These are phyloP conservation scores for Drosophila arawakana DNA, from an alignment of 1,140 invertebrate genomes.

Conservation along the genomic window DNA sequence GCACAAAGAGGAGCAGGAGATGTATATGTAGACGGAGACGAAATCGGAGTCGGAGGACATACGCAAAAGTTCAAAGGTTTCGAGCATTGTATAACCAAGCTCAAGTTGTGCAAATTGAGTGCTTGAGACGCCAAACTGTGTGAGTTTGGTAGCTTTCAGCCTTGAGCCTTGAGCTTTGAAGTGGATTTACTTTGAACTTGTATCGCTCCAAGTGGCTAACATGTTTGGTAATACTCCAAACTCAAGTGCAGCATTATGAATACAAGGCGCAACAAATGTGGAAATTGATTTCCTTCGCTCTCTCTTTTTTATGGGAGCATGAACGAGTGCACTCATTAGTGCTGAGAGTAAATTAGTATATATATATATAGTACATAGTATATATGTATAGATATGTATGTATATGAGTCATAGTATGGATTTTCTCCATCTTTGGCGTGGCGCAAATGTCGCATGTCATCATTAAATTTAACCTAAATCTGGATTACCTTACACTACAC, in stretches of 20 bases:
- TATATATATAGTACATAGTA: too few species aligned
- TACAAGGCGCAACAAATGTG: slow-evolving; percentile 45
- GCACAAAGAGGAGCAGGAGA: slow-evolving; percentile 10
- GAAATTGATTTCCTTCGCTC: slow-evolving; percentile 12
- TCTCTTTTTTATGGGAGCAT: not conserved
- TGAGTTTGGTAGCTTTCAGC: slow-evolving; percentile 15
- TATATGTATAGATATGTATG: slow-evolving; percentile 4
- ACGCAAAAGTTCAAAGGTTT: slow-evolving; percentile 75
- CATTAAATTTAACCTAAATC: slow-evolving; percentile 81
- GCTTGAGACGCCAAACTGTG: slow-evolving; percentile 47
- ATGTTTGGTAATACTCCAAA: slow-evolving; percentile 43
- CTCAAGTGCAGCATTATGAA: slow-evolving; percentile 44
- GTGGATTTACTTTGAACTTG: slow-evolving; percentile 70
- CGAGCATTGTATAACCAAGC: slow-evolving; percentile 70
- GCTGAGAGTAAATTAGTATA: not conserved
- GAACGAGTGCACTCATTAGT: not conserved
- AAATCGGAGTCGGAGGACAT: slow-evolving; percentile 4
- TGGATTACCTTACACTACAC: slow-evolving; percentile 65
- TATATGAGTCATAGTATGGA: slow-evolving; percentile 76
- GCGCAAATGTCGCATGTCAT: slow-evolving; percentile 77
- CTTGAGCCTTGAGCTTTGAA: slow-evolving; percentile 54
- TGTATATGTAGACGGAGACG: not conserved
- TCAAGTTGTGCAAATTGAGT: slow-evolving; percentile 64
- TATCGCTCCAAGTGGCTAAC: slow-evolving; percentile 49
- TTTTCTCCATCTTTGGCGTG: slow-evolving; percentile 60